Conservation (phyloP, 2,797 vertebrate genomes). For the Zenarchopterus dispar region DNA sequence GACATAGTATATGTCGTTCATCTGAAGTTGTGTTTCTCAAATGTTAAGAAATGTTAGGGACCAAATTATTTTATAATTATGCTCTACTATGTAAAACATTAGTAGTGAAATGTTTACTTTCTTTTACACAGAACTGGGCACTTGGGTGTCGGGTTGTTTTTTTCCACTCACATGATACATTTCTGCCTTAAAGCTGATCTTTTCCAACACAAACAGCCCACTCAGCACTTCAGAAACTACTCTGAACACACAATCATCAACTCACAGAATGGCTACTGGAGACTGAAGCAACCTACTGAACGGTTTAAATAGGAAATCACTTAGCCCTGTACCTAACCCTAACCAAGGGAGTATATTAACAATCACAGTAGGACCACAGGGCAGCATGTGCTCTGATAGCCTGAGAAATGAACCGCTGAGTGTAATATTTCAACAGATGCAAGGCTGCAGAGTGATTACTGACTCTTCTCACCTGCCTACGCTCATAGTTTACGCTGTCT, state of each 20-base stretch:
- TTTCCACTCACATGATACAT: constrained; percentile 15
- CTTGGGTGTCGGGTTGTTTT: constrained; percentile 1
- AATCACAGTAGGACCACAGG: constrained; percentile 24
- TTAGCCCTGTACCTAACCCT: constrained; percentile 16
- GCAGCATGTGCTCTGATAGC: background rate
- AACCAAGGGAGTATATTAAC: constrained; percentile 23
- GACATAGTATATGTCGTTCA: too few relatives aligned
- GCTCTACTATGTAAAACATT: too few relatives aligned
- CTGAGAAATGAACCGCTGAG: constrained; percentile 7
- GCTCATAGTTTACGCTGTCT: background rate
- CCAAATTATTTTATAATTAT: too few relatives aligned
- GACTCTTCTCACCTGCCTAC: constrained; percentile 19
- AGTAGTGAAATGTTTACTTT: too few relatives aligned
- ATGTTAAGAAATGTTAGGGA: too few relatives aligned
- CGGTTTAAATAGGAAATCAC: constrained; percentile 50
- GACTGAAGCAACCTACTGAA: constrained; percentile 55
- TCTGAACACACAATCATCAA: constrained; percentile 49
- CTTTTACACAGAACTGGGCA: background rate
- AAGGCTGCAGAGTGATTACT: constrained; percentile 22
- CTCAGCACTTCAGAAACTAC: constrained; percentile 56
- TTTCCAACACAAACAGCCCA: constrained; percentile 51
- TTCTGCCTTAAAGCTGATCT: constrained; percentile 49
- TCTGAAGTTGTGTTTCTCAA: too few relatives aligned
- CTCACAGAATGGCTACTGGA: constrained; percentile 22
- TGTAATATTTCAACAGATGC: constrained; percentile 18